Evolutionary conservation across 2,888 invertebrate genomes (phyloP), one percentile per base, ranked within the genome.

Genomic region (Cerceris rybyensis): DNA sequence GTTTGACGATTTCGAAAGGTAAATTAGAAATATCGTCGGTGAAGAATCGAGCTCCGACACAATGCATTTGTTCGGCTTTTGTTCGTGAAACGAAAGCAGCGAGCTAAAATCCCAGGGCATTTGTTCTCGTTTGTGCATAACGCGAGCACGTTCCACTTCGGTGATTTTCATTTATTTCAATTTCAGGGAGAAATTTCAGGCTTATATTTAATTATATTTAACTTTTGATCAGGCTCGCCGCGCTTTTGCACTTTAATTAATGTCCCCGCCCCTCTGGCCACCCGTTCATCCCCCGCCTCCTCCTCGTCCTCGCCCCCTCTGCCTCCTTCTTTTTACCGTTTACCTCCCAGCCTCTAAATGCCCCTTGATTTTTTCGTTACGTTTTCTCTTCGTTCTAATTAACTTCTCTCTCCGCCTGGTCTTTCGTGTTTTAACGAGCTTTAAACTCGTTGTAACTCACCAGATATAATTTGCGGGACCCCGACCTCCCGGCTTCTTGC

Each of bases 211-310:
- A 81, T 28, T 28, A 28, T 80, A 82, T 82, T 80, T 70, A 73
- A 82, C 82, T 82, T 83, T 80, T 83, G 75, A 80, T 78, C 80
- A 77, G 55, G 17, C 75, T 70, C 73, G 70, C 69, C 75, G 61
- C 39, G 54, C 73, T 66, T 75, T 80, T 72, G 58, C 83, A 73
- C 75, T 80, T 82, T 83, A 83, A 83, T 83, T 83, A 83, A 83
- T 80, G 76, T 80, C 77, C 58, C 76, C 77, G 72, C 46, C 46
- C 46, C 8, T 13, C 46, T 5, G 28, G 28, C 46, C 46, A 46
- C 59, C 59, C 59, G 28, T 28, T 13, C 39, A 14, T 42, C 9
- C 59, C 59, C 59, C 13, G 5, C 0, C 1, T n/a, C n/a, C n/a
- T n/a, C n/a, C n/a, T n/a, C n/a, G n/a, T n/a, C n/a, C n/a, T n/a